A percentile compares a stretch with the other conserved stretches of the same genome.
Conservation (phyloP, 2,888 invertebrate genomes). For the Malthinus seriepunctatus region DNA sequence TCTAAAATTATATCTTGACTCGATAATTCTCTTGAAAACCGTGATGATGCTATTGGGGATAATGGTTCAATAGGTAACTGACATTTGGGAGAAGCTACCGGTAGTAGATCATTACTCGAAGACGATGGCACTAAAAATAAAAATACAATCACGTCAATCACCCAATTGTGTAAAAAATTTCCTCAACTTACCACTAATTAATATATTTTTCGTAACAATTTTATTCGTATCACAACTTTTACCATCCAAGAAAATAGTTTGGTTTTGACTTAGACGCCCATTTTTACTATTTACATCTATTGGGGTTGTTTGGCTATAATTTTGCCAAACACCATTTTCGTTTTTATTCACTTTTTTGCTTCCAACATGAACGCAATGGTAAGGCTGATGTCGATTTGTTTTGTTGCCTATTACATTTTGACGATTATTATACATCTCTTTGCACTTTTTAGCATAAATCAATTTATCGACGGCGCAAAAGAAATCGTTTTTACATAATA, state of each 20-base stretch:
- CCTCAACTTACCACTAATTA: too few species aligned
- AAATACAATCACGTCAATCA: background rate
- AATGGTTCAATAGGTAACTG: slow-evolving; percentile 20
- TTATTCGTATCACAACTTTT: background rate
- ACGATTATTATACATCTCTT: slow-evolving; percentile 22
- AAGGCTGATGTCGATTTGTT: slow-evolving; percentile 8
- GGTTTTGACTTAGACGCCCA: background rate
- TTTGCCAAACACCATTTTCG: background rate
- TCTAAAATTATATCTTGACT: background rate
- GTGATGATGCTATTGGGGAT: slow-evolving; percentile 8
- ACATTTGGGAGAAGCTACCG: slow-evolving; percentile 20
- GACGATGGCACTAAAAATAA: background rate
- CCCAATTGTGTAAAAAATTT: too few species aligned
- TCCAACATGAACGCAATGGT: background rate
- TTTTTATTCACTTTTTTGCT: background rate
- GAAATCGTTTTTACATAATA: slow-evolving; percentile 50
- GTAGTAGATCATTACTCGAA: slow-evolving; percentile 11
- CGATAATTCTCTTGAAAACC: slow-evolving; percentile 5
- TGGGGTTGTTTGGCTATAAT: background rate
- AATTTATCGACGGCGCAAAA: slow-evolving; percentile 51
- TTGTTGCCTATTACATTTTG: slow-evolving; percentile 3
- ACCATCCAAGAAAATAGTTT: background rate
- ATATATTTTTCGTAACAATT: too few species aligned
- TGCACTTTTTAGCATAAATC: slow-evolving; percentile 45
- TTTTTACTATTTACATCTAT: slow-evolving; percentile 3